Conservation (phyloP, 1,140 invertebrate species). For the Diabrotica virgifera region DNA sequence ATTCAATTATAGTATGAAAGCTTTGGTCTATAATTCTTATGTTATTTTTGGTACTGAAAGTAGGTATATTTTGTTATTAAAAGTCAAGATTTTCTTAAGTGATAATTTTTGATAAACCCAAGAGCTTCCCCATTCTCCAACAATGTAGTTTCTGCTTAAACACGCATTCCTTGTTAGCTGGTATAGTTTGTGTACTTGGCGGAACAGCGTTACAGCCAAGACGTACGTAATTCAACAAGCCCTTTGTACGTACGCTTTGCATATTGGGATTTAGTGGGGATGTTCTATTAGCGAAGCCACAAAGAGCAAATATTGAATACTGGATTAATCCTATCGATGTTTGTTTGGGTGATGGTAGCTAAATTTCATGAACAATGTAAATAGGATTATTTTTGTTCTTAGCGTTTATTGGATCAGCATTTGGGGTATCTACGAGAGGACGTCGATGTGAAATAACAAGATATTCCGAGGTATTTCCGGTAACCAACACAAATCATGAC, state of each 20-base stretch:
- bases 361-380: not conserved
- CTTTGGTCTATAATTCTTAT: too few relatives aligned
- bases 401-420: not conserved
- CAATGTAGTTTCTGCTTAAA: not conserved
- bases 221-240: not conserved
- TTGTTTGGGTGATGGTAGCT: conserved; percentile 1
- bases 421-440: not conserved
- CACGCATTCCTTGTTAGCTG: not conserved
- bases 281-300: conserved; percentile 1
- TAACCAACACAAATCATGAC: too few relatives aligned
- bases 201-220: not conserved
- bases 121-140: not conserved
- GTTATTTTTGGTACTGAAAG: too few relatives aligned
- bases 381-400: not conserved
- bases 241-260: not conserved
- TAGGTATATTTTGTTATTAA: too few relatives aligned
- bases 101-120: not conserved
- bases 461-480: too few relatives aligned
- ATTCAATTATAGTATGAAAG: too few relatives aligned
- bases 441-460: too few relatives aligned
- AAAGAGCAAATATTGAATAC: conserved; percentile 3
- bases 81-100: too few relatives aligned
- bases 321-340: conserved; percentile 2
- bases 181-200: not conserved
- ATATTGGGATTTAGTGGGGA: conserved; percentile 2